phyloP scores from a whole-genome alignment of 2,113 vertebrate genomes.

The Petrocephalus zakoni region DNA sequence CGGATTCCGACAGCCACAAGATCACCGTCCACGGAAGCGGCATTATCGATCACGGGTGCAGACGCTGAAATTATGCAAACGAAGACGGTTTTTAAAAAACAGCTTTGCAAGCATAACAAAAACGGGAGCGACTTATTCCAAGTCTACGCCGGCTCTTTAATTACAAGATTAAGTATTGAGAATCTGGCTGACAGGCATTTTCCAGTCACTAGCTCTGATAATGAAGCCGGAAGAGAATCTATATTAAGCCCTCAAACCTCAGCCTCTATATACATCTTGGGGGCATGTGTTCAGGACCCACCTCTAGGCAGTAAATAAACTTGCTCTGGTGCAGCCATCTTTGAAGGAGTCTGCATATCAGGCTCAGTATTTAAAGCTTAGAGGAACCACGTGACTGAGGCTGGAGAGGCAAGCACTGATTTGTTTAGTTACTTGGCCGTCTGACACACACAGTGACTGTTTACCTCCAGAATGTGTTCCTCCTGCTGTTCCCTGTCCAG shows the following conservation, averaged over 20 bases:
- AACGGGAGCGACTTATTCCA: neutral
- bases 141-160: neutral
- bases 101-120: neutral
- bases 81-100: neutral
- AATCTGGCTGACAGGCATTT: neutral
- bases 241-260: neutral
- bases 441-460: neutral
- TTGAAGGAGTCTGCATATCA: neutral
- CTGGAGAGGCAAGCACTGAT: neutral
- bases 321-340: neutral
- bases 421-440: neutral
- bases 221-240: neutral
- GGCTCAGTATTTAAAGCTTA: neutral
- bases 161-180: neutral
- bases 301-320: neutral
- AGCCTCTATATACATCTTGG: neutral
- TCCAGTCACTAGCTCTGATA: neutral
- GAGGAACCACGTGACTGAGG: neutral
- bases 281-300: neutral
- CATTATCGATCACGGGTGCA: neutral
- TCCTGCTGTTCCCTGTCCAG: conserved; percentile 90
- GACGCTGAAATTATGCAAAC: neutral
- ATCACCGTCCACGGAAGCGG: neutral
- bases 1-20: neutral
- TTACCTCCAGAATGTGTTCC: conserved; percentile 94